Evolutionary conservation across 2,797 vertebrate genomes (phyloP).

Genomic region (Gouania willdenowi): DNA sequence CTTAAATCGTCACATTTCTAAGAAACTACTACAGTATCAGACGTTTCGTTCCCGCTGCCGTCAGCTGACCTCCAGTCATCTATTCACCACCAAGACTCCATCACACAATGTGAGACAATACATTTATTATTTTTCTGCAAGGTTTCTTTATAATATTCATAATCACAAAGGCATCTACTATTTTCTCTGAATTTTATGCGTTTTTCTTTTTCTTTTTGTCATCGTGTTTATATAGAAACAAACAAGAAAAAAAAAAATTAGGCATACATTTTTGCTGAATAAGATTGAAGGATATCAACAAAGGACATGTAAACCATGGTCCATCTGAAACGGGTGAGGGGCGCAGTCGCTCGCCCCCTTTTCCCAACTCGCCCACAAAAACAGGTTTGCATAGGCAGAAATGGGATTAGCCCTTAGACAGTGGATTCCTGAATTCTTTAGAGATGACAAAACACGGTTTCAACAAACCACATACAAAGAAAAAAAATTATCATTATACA

Average conservation of each 20-base stretch:
- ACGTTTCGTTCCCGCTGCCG: too few relatives aligned
- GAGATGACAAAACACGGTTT: slow-evolving; percentile 78
- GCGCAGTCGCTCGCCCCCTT: slow-evolving; percentile 77
- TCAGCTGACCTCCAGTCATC: slow-evolving; percentile 26
- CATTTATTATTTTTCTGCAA: slow-evolving; percentile 92
- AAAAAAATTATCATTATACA: slow-evolving; percentile 67
- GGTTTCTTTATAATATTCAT: slow-evolving; percentile 80
- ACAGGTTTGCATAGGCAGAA: slow-evolving; percentile 99
- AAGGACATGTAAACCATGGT: slow-evolving; percentile 93
- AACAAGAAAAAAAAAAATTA: slow-evolving; percentile 78
- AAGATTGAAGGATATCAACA: slow-evolving; percentile 91
- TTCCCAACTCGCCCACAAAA: slow-evolving; percentile 86
- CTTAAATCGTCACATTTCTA: too few relatives aligned
- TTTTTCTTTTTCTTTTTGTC: slow-evolving; percentile 78
- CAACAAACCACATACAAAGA: slow-evolving; percentile 74
- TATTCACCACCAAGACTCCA: slow-evolving; percentile 60
- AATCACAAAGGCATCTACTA: slow-evolving; percentile 80
- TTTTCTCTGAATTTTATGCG: slow-evolving; percentile 80
- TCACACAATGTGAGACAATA: slow-evolving; percentile 88
- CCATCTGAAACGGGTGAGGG: slow-evolving; percentile 81
- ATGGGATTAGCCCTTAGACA: slow-evolving; percentile 98
- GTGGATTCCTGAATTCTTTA: slow-evolving; percentile 95
- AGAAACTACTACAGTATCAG: too few relatives aligned
- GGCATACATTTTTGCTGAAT: slow-evolving; percentile 89
- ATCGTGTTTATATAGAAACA: slow-evolving; percentile 82